A percentile compares a stretch with the other conserved stretches of the same genome.
Conservation (phyloP, 2,113 vertebrate genomes). For the Prunella himalayana region DNA sequence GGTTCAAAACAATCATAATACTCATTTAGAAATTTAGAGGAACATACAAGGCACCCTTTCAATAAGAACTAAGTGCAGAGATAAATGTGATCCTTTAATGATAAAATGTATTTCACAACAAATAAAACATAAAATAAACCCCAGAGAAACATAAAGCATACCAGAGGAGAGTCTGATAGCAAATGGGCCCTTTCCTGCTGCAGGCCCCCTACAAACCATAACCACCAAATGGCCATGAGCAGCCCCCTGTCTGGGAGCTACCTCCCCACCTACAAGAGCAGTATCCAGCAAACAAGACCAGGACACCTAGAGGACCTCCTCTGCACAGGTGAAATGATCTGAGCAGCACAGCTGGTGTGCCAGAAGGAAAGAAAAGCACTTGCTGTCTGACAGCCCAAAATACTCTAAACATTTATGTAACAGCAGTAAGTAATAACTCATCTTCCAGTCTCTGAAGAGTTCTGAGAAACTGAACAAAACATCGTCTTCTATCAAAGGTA, state of each 20-base stretch:
- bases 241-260: neutral
- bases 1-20: neutral
- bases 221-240: neutral
- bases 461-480: neutral
- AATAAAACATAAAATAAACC: neutral
- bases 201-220: neutral
- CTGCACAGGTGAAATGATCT: neutral
- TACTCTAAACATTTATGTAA: neutral
- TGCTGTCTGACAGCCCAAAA: neutral
- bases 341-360: neutral
- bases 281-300: neutral
- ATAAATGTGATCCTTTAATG: neutral
- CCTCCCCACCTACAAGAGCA: neutral
- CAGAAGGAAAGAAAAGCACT: neutral
- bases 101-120: neutral
- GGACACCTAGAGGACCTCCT: neutral
- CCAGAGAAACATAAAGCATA: neutral
- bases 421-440: neutral
- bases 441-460: neutral
- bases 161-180: neutral
- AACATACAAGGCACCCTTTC: neutral
- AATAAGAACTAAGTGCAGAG: neutral
- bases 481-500: neutral
- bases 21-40: neutral
- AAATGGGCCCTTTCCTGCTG: neutral